phyloP scores from a whole-genome alignment of 35 echinoderm and acorn worm species.

The Anneissia japonica region DNA sequence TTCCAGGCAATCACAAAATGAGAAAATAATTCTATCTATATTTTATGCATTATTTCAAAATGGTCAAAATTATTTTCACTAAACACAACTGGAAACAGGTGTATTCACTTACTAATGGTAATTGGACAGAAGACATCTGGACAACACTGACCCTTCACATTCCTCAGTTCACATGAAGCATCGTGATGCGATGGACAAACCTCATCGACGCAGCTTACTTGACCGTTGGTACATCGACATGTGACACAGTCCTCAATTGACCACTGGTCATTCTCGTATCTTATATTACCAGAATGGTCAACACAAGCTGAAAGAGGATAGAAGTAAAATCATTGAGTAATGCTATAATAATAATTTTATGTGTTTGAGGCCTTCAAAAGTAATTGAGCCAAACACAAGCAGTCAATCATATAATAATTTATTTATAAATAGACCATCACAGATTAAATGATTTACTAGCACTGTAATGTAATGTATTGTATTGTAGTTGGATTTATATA shows the following conservation, averaged over 20 bases:
- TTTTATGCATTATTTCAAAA: too few relatives aligned
- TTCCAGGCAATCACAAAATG: too few relatives aligned
- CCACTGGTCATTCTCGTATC: constrained; percentile 24
- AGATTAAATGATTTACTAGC: too few relatives aligned
- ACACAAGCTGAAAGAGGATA: neutral
- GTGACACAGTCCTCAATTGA: constrained; percentile 19
- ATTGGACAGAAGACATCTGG: constrained; percentile 20
- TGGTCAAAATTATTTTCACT: too few relatives aligned
- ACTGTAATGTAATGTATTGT: too few relatives aligned
- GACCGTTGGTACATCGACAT: constrained; percentile 9
- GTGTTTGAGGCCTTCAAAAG: too few relatives aligned
- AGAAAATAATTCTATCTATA: too few relatives aligned
- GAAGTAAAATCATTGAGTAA: neutral
- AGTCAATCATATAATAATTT: too few relatives aligned
- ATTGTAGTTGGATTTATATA: too few relatives aligned
- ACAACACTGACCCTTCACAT: constrained; percentile 40
- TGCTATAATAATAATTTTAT: neutral
- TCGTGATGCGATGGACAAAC: constrained; percentile 5
- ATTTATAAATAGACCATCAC: too few relatives aligned
- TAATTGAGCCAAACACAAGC: too few relatives aligned
- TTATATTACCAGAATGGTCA: constrained; percentile 10
- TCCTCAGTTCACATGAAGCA: constrained; percentile 11
- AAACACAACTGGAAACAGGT: too few relatives aligned
- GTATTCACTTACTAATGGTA: constrained; percentile 5
- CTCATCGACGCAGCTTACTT: constrained; percentile 4